phyloP scores from a whole-genome alignment of 64 coral and sea anemone genomes.

The Orbicella faveolata region DNA sequence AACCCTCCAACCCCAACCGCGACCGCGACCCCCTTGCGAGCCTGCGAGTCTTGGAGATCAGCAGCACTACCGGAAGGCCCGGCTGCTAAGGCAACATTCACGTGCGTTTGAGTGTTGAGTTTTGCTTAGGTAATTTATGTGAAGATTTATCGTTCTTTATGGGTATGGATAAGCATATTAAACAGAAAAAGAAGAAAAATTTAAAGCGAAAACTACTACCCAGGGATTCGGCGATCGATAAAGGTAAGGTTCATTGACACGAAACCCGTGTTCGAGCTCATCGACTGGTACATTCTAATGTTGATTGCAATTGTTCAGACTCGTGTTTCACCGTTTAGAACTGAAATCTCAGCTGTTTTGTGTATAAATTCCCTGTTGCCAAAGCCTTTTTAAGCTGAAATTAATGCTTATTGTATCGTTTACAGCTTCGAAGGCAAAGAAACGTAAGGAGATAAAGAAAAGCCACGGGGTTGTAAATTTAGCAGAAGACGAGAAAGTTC shows the following conservation, averaged over 20 bases:
- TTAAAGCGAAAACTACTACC: slow-evolving; percentile 3
- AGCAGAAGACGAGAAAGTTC: neutral
- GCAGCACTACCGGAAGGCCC: neutral
- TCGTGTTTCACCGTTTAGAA: neutral
- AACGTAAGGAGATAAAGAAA: neutral
- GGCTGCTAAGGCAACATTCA: slow-evolving; percentile 8
- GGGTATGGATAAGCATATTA: slow-evolving; percentile 4
- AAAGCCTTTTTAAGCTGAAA: neutral
- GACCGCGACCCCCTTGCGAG: too few relatives aligned
- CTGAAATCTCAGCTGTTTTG: too few relatives aligned
- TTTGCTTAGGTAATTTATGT: neutral
- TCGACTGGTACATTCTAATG: too few relatives aligned
- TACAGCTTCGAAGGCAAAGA: neutral
- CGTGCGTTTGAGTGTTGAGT: neutral
- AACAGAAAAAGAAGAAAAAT: slow-evolving; percentile 26
- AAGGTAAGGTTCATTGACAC: neutral
- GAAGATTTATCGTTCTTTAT: neutral
- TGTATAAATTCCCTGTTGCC: too few relatives aligned
- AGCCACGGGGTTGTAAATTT: neutral
- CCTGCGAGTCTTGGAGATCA: neutral
- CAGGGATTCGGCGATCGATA: neutral
- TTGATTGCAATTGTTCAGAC: neutral
- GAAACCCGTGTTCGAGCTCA: neutral
- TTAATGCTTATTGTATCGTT: neutral
- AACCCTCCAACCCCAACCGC: too few relatives aligned